Evolutionary conservation across 2,113 vertebrate species (phyloP).

Genomic region (Orycteropus afer): DNA sequence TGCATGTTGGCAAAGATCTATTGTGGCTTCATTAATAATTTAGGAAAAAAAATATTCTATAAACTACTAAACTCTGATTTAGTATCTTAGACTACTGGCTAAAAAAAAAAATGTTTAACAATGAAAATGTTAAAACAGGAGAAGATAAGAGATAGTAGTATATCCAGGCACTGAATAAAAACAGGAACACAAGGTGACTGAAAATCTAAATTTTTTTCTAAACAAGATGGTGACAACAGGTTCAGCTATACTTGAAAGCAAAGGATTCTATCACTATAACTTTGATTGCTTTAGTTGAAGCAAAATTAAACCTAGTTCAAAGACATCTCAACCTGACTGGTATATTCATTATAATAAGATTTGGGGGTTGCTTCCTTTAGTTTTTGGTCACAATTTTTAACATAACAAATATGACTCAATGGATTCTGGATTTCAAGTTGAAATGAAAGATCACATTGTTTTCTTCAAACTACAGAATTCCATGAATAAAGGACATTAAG

Average conservation of each 20-base stretch:
- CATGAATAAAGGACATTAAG: not conserved
- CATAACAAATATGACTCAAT: not conserved
- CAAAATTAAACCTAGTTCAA: conserved; percentile 39
- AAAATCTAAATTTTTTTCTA: conserved; percentile 11
- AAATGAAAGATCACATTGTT: not conserved
- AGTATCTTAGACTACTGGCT: not conserved
- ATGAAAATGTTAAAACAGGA: conserved; percentile 15
- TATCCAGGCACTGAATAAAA: not conserved
- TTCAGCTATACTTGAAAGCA: conserved; percentile 11
- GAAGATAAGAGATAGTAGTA: not conserved
- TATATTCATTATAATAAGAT: not conserved
- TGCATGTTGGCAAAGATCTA: not conserved
- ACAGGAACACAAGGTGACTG: not conserved
- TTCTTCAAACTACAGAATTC: not conserved
- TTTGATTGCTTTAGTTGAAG: not conserved
- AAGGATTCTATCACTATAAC: not conserved
- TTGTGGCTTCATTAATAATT: conserved; percentile 13
- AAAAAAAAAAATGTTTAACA: not conserved
- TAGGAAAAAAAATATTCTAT: not conserved
- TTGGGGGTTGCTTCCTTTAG: not conserved
- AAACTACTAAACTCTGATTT: conserved; percentile 33
- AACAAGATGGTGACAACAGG: conserved; percentile 5
- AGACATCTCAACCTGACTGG: not conserved
- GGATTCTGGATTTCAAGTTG: not conserved
- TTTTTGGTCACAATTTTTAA: conserved; percentile 6